Evolutionary conservation across 2,888 invertebrate species (phyloP), one percentile per base, ranked within the genome.

Genomic region (Drosophila meridionalis): DNA sequence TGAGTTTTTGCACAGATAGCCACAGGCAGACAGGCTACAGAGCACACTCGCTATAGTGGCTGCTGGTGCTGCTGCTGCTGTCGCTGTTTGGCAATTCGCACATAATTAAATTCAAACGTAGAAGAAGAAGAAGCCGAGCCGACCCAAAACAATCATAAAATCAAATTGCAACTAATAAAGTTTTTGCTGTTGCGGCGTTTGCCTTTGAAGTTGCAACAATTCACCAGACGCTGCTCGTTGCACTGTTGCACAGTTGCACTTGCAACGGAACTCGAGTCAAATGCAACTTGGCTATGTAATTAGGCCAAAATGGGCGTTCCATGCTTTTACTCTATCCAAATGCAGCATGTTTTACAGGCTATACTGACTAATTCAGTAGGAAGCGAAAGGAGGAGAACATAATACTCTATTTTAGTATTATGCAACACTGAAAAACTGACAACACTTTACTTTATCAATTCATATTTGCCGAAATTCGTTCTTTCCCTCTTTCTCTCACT

Each of bases 151-250:
- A 50, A 42, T 68, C 80, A 75, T 73, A 68, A 86, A 77, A 81
- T 77, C 69, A 79, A 83, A 81, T 86, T 79, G 68, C 83, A 86
- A 77, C 79, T 79, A 78, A 84, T 79, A 76, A 83, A 61, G 45
- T 67, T 58, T 45, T 45, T 45, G 58, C 45, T 45, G 57, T 42
- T 73, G 76, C 38, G 53, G 73, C 59, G 61, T 32, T 47, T 42
- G 32, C 45, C 76, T 76, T 76, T 76, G 74, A 78, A 55, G 61
- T 61, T 65, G 64, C 45, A 64, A 42, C 20, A 52, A 42, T 38
- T 30, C 48, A 53, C 43, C 47, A 6, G 20, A 43, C 43, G 45
- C 42, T 59, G 38, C 38, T 38, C 0, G 36, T 36, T 34, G 34
- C 20, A 20, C 20, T n/a, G 68, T 30, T 26, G 61, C 67, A 34